A percentile compares a stretch with the other conserved stretches of the same genome.
These are phyloP conservation scores for Thamnophis sirtalis DNA, from an alignment of 2,113 vertebrate species.

Conservation along the genomic window DNA sequence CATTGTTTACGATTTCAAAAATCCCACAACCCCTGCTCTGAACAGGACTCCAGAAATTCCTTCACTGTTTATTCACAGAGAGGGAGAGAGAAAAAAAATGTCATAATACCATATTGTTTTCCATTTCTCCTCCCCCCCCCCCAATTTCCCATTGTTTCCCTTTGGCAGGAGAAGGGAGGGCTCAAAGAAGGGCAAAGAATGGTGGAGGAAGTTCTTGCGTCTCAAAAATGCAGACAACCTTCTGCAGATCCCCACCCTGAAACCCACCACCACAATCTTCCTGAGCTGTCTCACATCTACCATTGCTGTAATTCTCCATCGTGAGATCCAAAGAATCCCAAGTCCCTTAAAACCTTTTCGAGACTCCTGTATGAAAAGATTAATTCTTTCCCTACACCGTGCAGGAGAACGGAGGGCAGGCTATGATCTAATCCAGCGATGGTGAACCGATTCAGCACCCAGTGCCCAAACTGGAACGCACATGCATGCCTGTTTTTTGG, in stretches of 20 bases:
- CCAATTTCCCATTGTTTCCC: not conserved
- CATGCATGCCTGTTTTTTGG: no score
- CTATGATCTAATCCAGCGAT: no score
- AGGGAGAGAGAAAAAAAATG: not conserved
- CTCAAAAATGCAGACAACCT: not conserved
- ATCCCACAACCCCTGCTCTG: not conserved
- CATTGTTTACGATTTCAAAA: not conserved
- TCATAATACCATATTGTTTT: not conserved
- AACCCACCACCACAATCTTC: not conserved
- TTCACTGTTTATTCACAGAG: not conserved
- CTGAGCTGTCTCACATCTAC: no score
- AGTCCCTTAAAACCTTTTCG: not conserved
- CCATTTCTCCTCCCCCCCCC: not conserved
- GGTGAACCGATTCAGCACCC: no score
- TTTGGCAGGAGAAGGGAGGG: not conserved
- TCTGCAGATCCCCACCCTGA: not conserved
- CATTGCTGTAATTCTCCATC: not conserved
- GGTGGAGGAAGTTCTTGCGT: not conserved
- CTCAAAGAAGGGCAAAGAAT: not conserved
- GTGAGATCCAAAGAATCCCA: not conserved
- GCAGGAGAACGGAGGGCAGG: not conserved
- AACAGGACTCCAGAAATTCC: constrained; percentile 7
- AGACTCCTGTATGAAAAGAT: not conserved
- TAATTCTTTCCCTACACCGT: not conserved
- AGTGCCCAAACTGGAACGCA: no score